Base-by-base conservation (phyloP, 2,888 invertebrate species). In the Trichopria drosophilae region DNA sequence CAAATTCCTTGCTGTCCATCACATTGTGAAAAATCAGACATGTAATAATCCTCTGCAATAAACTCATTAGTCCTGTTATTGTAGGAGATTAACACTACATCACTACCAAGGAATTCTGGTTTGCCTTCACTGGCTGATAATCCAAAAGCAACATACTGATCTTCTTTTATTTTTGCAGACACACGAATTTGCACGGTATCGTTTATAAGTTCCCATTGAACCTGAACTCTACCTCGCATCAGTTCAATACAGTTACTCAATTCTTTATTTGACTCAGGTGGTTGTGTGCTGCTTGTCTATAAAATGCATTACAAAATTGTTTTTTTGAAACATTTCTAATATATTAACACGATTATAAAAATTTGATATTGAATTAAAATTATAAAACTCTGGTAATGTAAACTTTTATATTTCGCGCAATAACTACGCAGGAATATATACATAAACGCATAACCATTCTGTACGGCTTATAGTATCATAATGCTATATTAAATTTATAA, bases 141-240 rank as follows among this genome's bases (percentile, higher is more conserved):
- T 0, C 93, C 93, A 61, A 94, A 93, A 1, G 92, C 87, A 79
- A 93, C 87, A 75, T 93, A 94, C 70, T 93, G 89, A 67, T 91
- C 88, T 63, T 88, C 88, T 19, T 82, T 79, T 23, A 93, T 88
- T 23, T 86, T 81, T 0, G 88, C 93, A 2, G 89, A 84, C 32
- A 93, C 72, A 23, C 88, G 87, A 43, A 94, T 84, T 68, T 88
- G 85, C 3, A 93, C 81, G 51, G 84, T 82, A 41, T 87, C 85
- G 71, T 81, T 87, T 75, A 86, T 83, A 42, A 90, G 76, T 66
- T 90, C 86, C 94, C 94, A 94, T 59, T 88, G 86, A 12, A 94
- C 87, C 78, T 93, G 93, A 51, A 94, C 77, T 57, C 87, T 83
- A 64, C 88, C 88, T 53, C 88, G 85, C 62, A 93, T 77, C 61